Evolutionary conservation across 1,140 invertebrate species (phyloP).

Genomic region (Sycophaga agraensis): DNA sequence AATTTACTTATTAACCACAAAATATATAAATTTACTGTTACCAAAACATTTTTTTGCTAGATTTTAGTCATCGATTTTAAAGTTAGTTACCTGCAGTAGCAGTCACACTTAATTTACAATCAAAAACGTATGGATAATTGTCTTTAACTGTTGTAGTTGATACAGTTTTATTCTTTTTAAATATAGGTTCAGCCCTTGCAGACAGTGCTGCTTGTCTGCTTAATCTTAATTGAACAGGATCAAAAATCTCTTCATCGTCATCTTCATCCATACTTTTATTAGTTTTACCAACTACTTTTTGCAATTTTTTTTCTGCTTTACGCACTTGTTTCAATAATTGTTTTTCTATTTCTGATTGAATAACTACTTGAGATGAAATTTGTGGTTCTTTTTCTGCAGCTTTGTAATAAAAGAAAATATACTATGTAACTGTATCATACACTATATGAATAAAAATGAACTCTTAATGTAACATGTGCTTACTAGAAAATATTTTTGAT

Average conservation of each 20-base stretch:
- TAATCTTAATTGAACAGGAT: slow-evolving; percentile 50
- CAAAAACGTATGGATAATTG: slow-evolving; percentile 83
- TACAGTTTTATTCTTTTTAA: slow-evolving; percentile 39
- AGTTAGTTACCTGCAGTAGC: slow-evolving; percentile 60
- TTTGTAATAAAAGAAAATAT: slow-evolving; percentile 9
- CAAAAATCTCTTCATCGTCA: slow-evolving; percentile 55
- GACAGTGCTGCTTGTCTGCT: slow-evolving; percentile 56
- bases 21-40: background rate
- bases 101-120: slow-evolving; percentile 70
- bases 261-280: slow-evolving; percentile 55
- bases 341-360: slow-evolving; percentile 85
- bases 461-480: too few species aligned
- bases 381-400: slow-evolving; percentile 53
- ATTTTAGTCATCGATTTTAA: background rate
- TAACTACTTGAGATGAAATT: slow-evolving; percentile 73
- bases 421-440: too few species aligned
- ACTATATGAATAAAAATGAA: slow-evolving; percentile 20
- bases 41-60: background rate
- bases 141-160: slow-evolving; percentile 55
- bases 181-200: slow-evolving; percentile 50
- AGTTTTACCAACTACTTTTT: slow-evolving; percentile 61
- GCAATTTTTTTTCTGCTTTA: slow-evolving; percentile 84
- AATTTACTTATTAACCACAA: too few species aligned
- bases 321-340: slow-evolving; percentile 76
- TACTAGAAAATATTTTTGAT: slow-evolving; percentile 37